phyloP scores from a whole-genome alignment of 2,113 vertebrate genomes.

The Lontra canadensis region DNA sequence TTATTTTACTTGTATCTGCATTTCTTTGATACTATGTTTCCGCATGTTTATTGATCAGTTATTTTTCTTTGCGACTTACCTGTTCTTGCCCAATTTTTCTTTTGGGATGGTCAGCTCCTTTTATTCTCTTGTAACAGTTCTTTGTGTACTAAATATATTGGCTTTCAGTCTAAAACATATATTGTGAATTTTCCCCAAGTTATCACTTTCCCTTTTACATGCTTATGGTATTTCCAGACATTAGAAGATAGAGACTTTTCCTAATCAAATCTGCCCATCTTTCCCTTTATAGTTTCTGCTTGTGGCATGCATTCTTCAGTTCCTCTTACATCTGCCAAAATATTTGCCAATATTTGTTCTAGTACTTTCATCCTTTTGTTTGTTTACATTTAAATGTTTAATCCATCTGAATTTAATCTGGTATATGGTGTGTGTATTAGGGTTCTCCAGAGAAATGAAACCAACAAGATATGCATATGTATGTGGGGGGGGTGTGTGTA shows the following conservation, averaged over 20 bases:
- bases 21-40: not conserved
- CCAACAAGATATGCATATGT: not conserved
- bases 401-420: conserved; percentile 32
- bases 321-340: not conserved
- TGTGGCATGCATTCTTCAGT: not conserved
- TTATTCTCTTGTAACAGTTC: conserved; percentile 22
- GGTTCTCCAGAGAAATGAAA: not conserved
- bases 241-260: not conserved
- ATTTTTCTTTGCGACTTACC: not conserved
- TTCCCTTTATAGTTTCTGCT: not conserved
- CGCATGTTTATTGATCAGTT: not conserved
- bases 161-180: not conserved
- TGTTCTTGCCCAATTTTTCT: conserved; percentile 5
- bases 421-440: not conserved
- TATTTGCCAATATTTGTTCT: conserved; percentile 36
- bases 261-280: not conserved
- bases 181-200: not conserved
- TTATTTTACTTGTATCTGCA: not conserved
- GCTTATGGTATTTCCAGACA: not conserved
- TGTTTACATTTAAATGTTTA: conserved; percentile 37
- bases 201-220: not conserved
- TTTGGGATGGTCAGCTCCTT: not conserved
- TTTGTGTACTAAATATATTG: not conserved
- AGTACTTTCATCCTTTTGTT: conserved; percentile 15
- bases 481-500: fast-evolving